Conservation (phyloP, 92 coral and sea anemone species). For the Parazoanthus atlanticus region DNA sequence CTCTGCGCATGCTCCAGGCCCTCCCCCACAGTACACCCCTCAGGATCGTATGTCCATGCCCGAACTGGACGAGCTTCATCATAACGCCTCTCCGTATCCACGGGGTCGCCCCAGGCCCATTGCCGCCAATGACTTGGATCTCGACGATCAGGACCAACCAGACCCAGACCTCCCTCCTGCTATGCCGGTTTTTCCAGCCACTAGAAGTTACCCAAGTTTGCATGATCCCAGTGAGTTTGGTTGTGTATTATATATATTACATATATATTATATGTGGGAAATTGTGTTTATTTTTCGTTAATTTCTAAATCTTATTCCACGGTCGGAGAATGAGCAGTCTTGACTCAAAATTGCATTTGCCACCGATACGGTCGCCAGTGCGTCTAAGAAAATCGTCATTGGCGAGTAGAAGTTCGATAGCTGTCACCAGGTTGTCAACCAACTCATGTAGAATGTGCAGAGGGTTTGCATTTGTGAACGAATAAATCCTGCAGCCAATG, state of each 20-base stretch:
- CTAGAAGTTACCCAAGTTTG: slow-evolving; percentile 40
- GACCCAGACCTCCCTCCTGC: slow-evolving; percentile 95
- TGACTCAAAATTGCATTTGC: too few relatives aligned
- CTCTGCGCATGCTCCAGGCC: slow-evolving; percentile 65
- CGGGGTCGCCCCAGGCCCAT: slow-evolving; percentile 35
- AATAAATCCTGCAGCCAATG: too few relatives aligned
- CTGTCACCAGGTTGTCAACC: too few relatives aligned
- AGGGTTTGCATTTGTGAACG: too few relatives aligned
- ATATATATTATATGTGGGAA: background rate
- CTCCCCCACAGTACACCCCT: slow-evolving; percentile 97
- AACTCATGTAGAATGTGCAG: too few relatives aligned
- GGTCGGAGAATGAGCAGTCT: background rate
- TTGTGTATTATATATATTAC: background rate
- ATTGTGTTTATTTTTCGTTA: background rate
- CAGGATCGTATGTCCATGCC: slow-evolving; percentile 70
- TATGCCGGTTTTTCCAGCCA: slow-evolving; percentile 71
- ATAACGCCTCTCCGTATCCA: slow-evolving; percentile 47
- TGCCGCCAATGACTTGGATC: slow-evolving; percentile 59
- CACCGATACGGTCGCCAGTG: too few relatives aligned
- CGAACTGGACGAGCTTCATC: slow-evolving; percentile 52
- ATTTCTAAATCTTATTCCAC: too few relatives aligned
- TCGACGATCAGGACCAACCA: slow-evolving; percentile 70
- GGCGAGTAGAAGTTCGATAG: too few relatives aligned
- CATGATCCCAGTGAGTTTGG: slow-evolving; percentile 66
- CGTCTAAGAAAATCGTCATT: too few relatives aligned